Evolutionary conservation across 2,113 vertebrate genomes (phyloP), one percentile per base, ranked within the genome.

Genomic region (Tragelaphus strepsiceros): DNA sequence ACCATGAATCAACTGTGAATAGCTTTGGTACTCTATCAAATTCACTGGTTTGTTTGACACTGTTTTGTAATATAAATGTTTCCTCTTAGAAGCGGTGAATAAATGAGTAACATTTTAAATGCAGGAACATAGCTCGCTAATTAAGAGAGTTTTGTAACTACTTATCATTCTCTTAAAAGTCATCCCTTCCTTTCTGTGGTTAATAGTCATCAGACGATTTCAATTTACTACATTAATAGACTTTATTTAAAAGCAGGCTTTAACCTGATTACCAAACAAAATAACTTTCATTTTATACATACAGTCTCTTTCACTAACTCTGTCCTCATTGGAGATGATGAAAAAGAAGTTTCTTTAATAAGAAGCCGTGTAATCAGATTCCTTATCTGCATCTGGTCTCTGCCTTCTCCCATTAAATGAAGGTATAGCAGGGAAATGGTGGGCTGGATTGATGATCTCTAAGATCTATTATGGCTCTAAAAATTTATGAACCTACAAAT

Each of bases 201-300:
- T 54, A 16, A 43, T 56, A 43, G 64, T 91, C 49, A 86, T 83
- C 28, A 88, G 53, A 82, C 67, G 54, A 58, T 93, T 67, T 53
- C 77, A 67, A 61, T 58, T 35, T 53, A 88, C 78, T 92, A 84
- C 30, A 53, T 82, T 30, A 67, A 59, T 7, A 78, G 43, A 90
- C 83, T 90, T 89, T 71, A 94, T 84, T 54, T 78, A n/a, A 95
- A 86, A 93, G 32, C 21, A 88, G 81, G 81, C 22, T 91, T 91
- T 82, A 77, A 95, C 32, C 71, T 61, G 9, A 26, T 51, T 86
- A 49, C 49, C 28, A 51, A 90, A 61, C 11, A 81, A 89, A 83
- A 61, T 1, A 49, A 46, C n/a, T 90, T 83, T 80, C 58, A 92
- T 90, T 94, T 88, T 83, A 58, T 62, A 7, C 58, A 81, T 22